Conservation (phyloP, 2,797 vertebrate genomes). For the Cyprinodon diabolis region DNA sequence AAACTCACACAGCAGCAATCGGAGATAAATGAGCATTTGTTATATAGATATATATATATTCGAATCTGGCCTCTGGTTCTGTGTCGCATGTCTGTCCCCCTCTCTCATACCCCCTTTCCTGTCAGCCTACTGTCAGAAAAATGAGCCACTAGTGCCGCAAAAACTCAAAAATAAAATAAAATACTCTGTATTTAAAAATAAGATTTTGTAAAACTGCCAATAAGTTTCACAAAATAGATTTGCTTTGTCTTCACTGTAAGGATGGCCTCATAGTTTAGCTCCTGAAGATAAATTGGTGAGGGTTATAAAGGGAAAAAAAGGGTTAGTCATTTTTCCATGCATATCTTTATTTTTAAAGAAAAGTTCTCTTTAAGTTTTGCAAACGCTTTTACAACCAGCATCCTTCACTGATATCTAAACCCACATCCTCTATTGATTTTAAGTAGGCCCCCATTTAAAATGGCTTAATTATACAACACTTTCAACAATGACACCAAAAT, state of each 20-base stretch:
- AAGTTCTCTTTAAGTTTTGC: too few species aligned
- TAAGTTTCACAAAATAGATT: not conserved
- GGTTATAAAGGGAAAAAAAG: not conserved
- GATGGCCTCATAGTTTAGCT: not conserved
- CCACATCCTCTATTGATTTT: not conserved
- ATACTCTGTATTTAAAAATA: not conserved
- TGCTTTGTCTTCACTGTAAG: not conserved
- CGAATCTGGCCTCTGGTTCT: too few species aligned
- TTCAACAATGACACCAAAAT: too few species aligned
- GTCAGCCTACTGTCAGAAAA: too few species aligned
- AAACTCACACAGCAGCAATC: conserved; percentile 4
- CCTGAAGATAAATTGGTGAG: not conserved
- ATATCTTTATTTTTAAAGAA: not conserved
- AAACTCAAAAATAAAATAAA: not conserved
- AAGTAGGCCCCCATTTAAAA: not conserved
- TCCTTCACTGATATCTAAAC: not conserved
- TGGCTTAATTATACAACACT: too few species aligned
- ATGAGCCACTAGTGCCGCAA: too few species aligned
- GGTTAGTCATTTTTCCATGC: not conserved
- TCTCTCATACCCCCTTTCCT: too few species aligned
- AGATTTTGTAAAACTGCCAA: not conserved
- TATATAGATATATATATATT: not conserved
- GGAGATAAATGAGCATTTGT: not conserved
- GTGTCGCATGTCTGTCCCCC: too few species aligned
- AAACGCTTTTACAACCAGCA: not conserved